Percentiles rank a stretch among this genome's conserved stretches.
phyloP scores from a whole-genome alignment of 2,113 vertebrate species.

The Rhea americana region DNA sequence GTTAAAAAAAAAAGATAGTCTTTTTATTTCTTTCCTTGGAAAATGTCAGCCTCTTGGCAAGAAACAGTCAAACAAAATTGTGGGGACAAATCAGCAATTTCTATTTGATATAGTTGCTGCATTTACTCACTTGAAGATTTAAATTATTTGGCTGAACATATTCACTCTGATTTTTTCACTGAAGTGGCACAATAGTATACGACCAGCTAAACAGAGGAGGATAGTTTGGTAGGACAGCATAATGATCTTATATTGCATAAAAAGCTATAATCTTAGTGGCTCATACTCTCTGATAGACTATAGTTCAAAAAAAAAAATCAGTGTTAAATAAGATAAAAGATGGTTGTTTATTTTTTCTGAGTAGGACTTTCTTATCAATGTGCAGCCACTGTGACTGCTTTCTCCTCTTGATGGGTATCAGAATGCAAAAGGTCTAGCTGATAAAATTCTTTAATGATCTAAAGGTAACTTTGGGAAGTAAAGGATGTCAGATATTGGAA shows the following conservation, averaged over 20 bases:
- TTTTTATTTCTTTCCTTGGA: neutral
- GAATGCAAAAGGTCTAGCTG: conserved; percentile 64
- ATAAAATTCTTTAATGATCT: conserved; percentile 73
- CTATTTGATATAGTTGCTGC: neutral
- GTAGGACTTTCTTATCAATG: conserved; percentile 42
- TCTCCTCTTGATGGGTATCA: conserved; percentile 63
- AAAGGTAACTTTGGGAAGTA: conserved; percentile 60
- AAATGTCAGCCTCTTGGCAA: neutral
- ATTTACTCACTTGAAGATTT: neutral
- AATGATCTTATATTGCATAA: conserved; percentile 47
- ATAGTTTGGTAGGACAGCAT: neutral
- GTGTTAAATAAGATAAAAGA: conserved; percentile 50
- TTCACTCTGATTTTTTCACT: neutral
- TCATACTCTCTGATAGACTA: neutral
- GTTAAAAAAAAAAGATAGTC: neutral
- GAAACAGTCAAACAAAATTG: neutral
- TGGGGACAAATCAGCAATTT: neutral
- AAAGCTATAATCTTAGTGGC: conserved; percentile 36
- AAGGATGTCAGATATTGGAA: conserved; percentile 64
- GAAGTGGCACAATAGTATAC: neutral
- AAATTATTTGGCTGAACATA: neutral
- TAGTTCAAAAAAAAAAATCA: neutral
- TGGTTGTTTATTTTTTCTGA: conserved; percentile 48
- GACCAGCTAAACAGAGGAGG: neutral
- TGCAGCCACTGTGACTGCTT: conserved; percentile 30